Evolutionary conservation across 53 echinoderm and acorn worm genomes (phyloP).

Genomic region (Echinometra lucunter): DNA sequence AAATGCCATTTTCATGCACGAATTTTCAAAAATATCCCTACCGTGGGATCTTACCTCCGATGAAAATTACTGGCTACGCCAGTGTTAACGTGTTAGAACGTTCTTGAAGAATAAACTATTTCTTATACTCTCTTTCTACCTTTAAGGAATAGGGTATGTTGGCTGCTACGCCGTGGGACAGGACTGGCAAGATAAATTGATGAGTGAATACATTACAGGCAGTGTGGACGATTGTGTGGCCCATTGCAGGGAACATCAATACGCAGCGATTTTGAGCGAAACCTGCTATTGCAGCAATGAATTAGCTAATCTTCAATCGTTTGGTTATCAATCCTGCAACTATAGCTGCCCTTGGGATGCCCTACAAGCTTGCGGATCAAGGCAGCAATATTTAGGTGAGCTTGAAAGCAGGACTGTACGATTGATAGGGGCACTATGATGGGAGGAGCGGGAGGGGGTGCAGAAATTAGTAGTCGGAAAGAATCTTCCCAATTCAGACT

Average conservation of each 20-base stretch:
- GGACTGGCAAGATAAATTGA: background rate
- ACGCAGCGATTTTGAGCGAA: background rate
- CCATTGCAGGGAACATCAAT: background rate
- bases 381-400: background rate
- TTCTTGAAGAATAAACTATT: no score
- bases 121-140: background rate
- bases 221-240: background rate
- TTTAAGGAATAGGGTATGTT: background rate
- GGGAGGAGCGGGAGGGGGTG: background rate
- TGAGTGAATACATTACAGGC: background rate
- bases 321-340: background rate
- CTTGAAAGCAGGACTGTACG: no score
- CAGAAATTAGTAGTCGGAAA: no score
- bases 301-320: background rate
- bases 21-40: no score
- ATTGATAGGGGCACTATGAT: no score
- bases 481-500: no score
- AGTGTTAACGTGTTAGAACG: no score
- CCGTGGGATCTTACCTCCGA: no score
- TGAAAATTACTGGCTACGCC: no score
- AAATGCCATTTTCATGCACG: no score
- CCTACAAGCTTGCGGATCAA: background rate
- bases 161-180: background rate
- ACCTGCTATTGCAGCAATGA: background rate
- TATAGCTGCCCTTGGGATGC: background rate